phyloP scores from a whole-genome alignment of 1,140 invertebrate genomes.

The Matsumurasca onukii region DNA sequence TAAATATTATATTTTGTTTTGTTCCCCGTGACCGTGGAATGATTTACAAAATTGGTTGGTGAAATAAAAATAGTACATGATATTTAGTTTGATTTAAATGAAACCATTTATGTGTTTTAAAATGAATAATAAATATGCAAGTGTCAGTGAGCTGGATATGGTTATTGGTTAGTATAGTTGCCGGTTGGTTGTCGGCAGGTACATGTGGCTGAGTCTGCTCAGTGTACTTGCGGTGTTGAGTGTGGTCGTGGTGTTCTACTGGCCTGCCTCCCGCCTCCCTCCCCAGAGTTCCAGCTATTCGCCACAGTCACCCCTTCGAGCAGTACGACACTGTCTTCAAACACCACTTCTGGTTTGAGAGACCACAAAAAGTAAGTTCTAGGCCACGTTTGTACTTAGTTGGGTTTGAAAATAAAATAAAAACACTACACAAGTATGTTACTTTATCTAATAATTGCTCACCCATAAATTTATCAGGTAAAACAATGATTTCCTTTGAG shows the following conservation, averaged over 20 bases:
- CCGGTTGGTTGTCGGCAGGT: constrained; percentile 36
- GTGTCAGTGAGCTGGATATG: no score
- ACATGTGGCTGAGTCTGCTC: constrained; percentile 59
- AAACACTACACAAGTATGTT: background rate
- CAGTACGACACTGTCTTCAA: constrained; percentile 81
- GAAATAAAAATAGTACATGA: no score
- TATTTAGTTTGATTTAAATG: no score
- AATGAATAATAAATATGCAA: no score
- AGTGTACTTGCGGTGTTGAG: constrained; percentile 65
- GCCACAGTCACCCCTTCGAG: constrained; percentile 84
- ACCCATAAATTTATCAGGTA: no score
- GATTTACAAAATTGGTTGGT: no score
- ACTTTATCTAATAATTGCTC: constrained; percentile 1
- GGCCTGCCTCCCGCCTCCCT: constrained; percentile 82
- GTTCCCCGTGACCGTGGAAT: no score
- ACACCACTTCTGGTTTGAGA: constrained; percentile 82
- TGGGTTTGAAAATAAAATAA: background rate
- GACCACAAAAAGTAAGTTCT: constrained; percentile 57
- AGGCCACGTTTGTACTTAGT: background rate
- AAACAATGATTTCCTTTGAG: no score
- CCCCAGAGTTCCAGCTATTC: constrained; percentile 87
- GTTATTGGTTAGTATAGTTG: no score
- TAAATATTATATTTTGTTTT: no score
- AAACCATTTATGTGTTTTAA: no score
- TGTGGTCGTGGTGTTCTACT: constrained; percentile 76